Percentiles rank a stretch among this genome's conserved stretches.
These are phyloP conservation scores for Halictus rubicundus DNA, from an alignment of 1,140 invertebrate species.

Conservation along the genomic window DNA sequence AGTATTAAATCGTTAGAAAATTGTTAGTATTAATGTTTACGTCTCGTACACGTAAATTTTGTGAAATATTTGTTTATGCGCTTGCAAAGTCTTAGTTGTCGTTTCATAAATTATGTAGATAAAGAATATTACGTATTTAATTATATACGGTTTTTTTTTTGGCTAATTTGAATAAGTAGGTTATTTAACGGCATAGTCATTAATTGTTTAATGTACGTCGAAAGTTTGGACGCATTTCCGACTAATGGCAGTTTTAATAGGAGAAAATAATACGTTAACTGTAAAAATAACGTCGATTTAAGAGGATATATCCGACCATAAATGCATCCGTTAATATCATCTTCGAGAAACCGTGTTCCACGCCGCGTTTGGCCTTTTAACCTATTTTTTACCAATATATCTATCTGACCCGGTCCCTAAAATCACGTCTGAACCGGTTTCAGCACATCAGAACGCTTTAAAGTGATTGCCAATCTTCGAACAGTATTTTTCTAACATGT, in stretches of 20 bases:
- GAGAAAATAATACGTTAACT: background rate
- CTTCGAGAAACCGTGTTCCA: background rate
- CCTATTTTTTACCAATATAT: constrained; percentile 12
- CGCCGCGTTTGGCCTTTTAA: background rate
- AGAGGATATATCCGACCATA: background rate
- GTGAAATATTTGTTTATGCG: too few species aligned
- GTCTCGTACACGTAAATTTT: too few species aligned
- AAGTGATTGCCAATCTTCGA: background rate
- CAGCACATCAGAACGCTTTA: background rate
- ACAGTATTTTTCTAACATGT: background rate
- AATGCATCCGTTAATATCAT: background rate
- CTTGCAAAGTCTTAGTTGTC: too few species aligned
- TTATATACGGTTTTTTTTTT: too few species aligned
- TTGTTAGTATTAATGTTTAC: too few species aligned
- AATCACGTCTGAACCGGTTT: constrained; percentile 9
- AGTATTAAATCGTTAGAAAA: too few species aligned
- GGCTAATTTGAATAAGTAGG: too few species aligned
- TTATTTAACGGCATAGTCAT: too few species aligned
- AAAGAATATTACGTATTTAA: too few species aligned
- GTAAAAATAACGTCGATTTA: background rate
- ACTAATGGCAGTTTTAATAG: background rate
- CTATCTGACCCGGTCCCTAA: constrained; percentile 10
- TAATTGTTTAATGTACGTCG: too few species aligned
- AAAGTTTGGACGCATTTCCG: background rate
- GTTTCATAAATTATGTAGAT: too few species aligned